Base-by-base conservation (phyloP, 2,113 vertebrate genomes). In the Orthochromis indermauri region DNA sequence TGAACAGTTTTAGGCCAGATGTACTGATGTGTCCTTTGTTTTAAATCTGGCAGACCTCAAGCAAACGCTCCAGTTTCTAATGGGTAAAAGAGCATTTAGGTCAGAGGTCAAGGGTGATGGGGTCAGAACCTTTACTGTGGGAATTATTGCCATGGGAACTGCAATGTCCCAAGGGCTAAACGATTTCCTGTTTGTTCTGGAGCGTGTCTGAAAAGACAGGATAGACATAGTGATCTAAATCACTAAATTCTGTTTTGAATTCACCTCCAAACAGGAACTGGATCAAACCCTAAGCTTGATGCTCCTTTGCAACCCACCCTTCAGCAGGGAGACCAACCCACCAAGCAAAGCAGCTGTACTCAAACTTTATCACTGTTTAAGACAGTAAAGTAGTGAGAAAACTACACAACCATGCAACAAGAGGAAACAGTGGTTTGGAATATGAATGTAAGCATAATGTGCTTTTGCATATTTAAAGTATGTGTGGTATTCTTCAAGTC, bases 41-140 rank as follows among this genome's bases (percentile, higher is more conserved):
- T 84, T 66, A 19, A 88, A 24, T 73, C 40, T 28, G 51, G 26
- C 26, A 85, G 57, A 84, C 40, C 40, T 84, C 45, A 2, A 31
- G 33, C 51, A 45, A 78, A 84, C 13, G 5, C 55, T 59, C 81
- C 81, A 28, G 78, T 49, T 55, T 83, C 45, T 5, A 4, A 17
- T 37, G 59, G 71, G 37, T 57, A 76, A 93, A 85, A 85, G 86
- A 87, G 37, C 51, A 24, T 28, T 80, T 6, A 79, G 87, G 86
- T 89, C 88, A 85, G 54, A 88, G 93, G 88, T 91, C 78, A 92
- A 84, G 88, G 86, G 86, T 88, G 68, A 82, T n/a, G 35, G 86
- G 88, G 92, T 93, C 86, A 28, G n/a, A 71, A 78, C 63, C 54
- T 83, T 45, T 31, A 63, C 47, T 31, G 16, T 84, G 80, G 55